phyloP scores from a whole-genome alignment of 2,888 invertebrate genomes.

The Amphiduros pacificus region DNA sequence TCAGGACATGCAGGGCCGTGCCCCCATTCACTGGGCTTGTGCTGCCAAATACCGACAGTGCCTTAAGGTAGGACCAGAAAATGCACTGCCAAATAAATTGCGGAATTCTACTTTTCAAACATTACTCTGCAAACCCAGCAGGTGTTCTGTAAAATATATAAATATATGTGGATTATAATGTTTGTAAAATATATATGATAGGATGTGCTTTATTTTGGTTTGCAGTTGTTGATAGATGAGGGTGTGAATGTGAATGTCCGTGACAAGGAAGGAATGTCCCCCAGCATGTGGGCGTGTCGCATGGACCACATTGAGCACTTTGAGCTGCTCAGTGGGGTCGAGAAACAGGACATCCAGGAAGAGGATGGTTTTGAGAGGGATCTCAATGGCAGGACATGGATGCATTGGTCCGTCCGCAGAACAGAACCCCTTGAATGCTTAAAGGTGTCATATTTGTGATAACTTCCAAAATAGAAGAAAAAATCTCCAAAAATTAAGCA shows the following conservation, averaged over 20 bases:
- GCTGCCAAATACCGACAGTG: slow-evolving; percentile 46
- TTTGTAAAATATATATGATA: not conserved
- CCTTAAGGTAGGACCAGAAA: slow-evolving; percentile 37
- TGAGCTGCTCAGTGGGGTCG: slow-evolving; percentile 42
- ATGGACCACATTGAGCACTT: slow-evolving; percentile 58
- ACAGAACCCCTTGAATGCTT: slow-evolving; percentile 57
- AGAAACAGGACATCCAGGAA: slow-evolving; percentile 40
- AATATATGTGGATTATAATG: not conserved
- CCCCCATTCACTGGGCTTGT: slow-evolving; percentile 58
- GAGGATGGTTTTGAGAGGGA: slow-evolving; percentile 51
- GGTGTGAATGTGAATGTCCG: slow-evolving; percentile 43
- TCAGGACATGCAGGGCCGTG: slow-evolving; percentile 50
- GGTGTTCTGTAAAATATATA: not conserved
- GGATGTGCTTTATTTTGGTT: not conserved
- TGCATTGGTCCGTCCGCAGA: slow-evolving; percentile 58
- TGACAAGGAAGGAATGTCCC: slow-evolving; percentile 57
- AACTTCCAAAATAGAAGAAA: no score
- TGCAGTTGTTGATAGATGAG: slow-evolving; percentile 48
- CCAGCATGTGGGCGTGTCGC: slow-evolving; percentile 60
- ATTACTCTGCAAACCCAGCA: not conserved
- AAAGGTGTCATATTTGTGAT: slow-evolving; percentile 37
- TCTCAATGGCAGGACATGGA: slow-evolving; percentile 53
- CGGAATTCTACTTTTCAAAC: no score
- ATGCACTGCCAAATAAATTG: no score
- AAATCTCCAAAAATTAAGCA: no score